phyloP scores from a whole-genome alignment of 2,113 vertebrate species.

The Festucalex cinctus region DNA sequence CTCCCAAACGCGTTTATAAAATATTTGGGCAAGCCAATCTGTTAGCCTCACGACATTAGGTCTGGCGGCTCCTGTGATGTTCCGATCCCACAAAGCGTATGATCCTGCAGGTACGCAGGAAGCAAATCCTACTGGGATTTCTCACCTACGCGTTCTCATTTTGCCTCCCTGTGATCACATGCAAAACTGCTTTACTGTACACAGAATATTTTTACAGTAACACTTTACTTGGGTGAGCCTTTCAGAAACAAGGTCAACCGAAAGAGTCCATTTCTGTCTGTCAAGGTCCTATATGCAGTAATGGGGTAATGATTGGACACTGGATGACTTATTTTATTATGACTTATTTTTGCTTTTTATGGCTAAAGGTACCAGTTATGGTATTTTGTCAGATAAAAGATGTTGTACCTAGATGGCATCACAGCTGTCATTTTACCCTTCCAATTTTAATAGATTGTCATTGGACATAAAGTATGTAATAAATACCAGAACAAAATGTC shows the following conservation, averaged over 20 bases:
- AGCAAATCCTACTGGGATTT: slow-evolving; percentile 40
- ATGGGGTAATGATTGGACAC: too few species aligned
- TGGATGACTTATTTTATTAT: not conserved
- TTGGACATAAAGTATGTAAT: too few species aligned
- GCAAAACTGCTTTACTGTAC: slow-evolving; percentile 24
- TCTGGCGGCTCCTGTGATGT: slow-evolving; percentile 56
- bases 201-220: slow-evolving; percentile 5
- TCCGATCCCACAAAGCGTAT: slow-evolving; percentile 42
- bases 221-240: not conserved
- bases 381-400: not conserved
- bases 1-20: slow-evolving; percentile 6
- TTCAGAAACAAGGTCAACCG: not conserved
- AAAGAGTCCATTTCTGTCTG: not conserved
- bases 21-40: slow-evolving; percentile 47
- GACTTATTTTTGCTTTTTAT: too few species aligned
- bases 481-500: too few species aligned
- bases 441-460: too few species aligned
- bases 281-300: not conserved
- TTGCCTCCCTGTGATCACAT: slow-evolving; percentile 47
- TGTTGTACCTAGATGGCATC: too few species aligned
- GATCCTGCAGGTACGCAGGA: slow-evolving; percentile 62
- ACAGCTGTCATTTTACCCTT: not conserved
- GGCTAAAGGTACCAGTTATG: not conserved
- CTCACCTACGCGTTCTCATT: slow-evolving; percentile 39
- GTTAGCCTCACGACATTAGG: slow-evolving; percentile 41